A percentile compares a stretch with the other conserved stretches of the same genome.
phyloP scores from a whole-genome alignment of 2,797 vertebrate species.

The Botia kubotai region DNA sequence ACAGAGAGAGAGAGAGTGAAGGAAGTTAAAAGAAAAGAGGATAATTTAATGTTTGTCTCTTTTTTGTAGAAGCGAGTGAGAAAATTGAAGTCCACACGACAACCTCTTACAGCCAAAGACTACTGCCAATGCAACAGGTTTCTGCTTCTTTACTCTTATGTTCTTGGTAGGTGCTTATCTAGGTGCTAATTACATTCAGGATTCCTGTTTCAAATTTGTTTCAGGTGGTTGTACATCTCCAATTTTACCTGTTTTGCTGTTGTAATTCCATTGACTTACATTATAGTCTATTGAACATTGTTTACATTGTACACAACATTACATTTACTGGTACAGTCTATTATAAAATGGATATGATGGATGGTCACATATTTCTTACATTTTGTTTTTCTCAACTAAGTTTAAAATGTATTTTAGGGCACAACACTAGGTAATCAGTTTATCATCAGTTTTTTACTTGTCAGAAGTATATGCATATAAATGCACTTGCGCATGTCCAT shows the following conservation, averaged over 20 bases:
- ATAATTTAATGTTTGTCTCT: background rate
- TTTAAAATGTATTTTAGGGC: no score
- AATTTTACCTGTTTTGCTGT: no score
- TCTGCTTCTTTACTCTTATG: background rate
- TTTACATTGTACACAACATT: no score
- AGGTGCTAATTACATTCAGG: background rate
- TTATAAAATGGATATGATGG: background rate
- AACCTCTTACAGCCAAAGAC: conserved; percentile 47
- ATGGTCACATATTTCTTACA: background rate
- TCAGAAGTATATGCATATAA: background rate
- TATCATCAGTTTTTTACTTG: background rate
- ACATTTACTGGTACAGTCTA: no score
- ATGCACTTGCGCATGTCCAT: background rate
- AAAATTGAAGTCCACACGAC: conserved; percentile 58
- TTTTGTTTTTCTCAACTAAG: background rate
- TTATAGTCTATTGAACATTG: no score
- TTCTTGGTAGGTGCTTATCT: background rate
- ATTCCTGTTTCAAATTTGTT: background rate
- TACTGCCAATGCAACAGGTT: conserved; percentile 77
- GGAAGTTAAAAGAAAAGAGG: background rate
- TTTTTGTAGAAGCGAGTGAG: conserved; percentile 59
- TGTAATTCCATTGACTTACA: no score
- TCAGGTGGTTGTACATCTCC: background rate
- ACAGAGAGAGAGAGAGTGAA: background rate
- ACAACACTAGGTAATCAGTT: background rate